Evolutionary conservation across 2,888 invertebrate species (phyloP).

Genomic region (Lasioglossum pauxillum): DNA sequence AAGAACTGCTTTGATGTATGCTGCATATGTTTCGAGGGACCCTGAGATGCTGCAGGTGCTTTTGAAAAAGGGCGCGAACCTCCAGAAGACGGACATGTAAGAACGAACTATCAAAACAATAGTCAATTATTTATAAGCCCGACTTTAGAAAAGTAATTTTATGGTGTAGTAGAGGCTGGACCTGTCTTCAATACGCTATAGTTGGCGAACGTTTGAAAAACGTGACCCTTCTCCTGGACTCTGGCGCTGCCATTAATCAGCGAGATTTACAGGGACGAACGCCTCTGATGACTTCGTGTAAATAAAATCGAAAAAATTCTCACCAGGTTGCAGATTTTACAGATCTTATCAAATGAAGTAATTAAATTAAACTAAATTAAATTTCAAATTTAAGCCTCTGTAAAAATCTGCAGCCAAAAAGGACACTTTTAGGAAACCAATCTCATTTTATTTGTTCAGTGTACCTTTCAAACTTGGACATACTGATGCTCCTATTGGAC

Average conservation of each 20-base stretch:
- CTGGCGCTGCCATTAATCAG: slow-evolving; percentile 49
- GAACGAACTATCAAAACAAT: not conserved
- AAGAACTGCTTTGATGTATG: slow-evolving; percentile 73
- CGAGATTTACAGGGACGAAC: slow-evolving; percentile 65
- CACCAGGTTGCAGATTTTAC: not conserved
- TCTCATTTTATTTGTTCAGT: slow-evolving; percentile 53
- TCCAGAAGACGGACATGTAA: slow-evolving; percentile 65
- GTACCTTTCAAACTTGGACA: slow-evolving; percentile 62
- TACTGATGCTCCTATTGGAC: slow-evolving; percentile 60
- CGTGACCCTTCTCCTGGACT: slow-evolving; percentile 61
- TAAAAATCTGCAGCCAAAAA: not conserved
- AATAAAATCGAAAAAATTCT: not conserved
- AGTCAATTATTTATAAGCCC: not conserved
- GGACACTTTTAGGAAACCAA: not conserved
- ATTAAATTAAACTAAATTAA: not conserved
- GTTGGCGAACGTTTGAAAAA: slow-evolving; percentile 65
- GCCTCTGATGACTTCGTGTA: slow-evolving; percentile 72
- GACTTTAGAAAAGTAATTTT: not conserved
- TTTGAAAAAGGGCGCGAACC: slow-evolving; percentile 67
- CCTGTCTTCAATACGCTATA: slow-evolving; percentile 69
- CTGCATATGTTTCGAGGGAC: slow-evolving; percentile 61
- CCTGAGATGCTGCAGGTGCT: slow-evolving; percentile 65
- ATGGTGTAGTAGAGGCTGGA: slow-evolving; percentile 68
- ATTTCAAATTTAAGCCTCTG: not conserved
- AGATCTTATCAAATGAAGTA: not conserved